Percentiles rank a stretch among this genome's conserved stretches.
Evolutionary conservation across 2,888 invertebrate genomes (phyloP).

Genomic region (Drosophila cyrtoloma): DNA sequence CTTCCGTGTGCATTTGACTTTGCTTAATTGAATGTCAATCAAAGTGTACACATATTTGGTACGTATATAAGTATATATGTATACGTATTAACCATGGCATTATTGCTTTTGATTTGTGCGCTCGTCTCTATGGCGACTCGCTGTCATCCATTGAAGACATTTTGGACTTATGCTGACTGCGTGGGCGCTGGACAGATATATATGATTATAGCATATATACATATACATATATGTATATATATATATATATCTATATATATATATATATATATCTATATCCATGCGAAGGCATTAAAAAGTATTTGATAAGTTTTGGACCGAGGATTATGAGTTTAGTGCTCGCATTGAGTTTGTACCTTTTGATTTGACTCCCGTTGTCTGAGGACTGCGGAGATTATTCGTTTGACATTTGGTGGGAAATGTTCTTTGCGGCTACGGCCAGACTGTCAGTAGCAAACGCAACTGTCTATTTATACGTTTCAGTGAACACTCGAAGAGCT

Average conservation of each 20-base stretch:
- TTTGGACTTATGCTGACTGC: conserved; percentile 58
- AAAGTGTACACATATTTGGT: conserved; percentile 27
- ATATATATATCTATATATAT: conserved; percentile 6
- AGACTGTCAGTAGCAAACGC: conserved; percentile 49
- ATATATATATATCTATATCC: conserved; percentile 6
- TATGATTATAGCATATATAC: conserved; percentile 33
- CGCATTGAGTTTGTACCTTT: conserved; percentile 29
- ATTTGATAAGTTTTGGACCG: conserved; percentile 68
- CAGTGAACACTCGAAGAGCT: conserved; percentile 57
- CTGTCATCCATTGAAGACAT: conserved; percentile 52
- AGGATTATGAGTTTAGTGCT: conserved; percentile 66
- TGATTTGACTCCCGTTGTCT: conserved; percentile 13
- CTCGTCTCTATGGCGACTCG: conserved; percentile 63
- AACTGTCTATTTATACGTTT: conserved; percentile 64
- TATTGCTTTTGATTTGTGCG: conserved; percentile 77
- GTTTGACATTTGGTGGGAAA: conserved; percentile 73
- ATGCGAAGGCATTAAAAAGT: conserved; percentile 69
- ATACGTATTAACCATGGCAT: conserved; percentile 33
- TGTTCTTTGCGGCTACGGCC: conserved; percentile 55
- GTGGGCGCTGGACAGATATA: conserved; percentile 65
- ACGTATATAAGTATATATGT: conserved; percentile 10
- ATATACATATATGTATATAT: neutral
- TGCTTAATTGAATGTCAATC: conserved; percentile 81
- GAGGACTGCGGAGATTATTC: conserved; percentile 45
- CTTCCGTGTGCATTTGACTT: conserved; percentile 74